Base-by-base conservation (phyloP, 2,888 invertebrate genomes). In the Tenthredo distinguenda region DNA sequence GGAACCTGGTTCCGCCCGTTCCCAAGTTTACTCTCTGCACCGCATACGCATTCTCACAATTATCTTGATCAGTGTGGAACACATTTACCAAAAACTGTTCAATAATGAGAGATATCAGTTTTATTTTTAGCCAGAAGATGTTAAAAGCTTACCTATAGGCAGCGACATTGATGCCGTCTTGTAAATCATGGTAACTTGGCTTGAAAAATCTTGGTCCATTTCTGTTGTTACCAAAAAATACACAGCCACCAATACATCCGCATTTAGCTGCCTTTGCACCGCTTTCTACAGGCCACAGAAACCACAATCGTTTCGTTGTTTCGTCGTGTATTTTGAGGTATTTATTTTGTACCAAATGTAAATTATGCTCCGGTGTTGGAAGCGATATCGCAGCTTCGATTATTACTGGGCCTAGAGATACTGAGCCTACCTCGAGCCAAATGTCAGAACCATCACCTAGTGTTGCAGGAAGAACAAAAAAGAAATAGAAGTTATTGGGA, bases 221-320 rank as follows among this genome's bases (percentile, higher is more conserved):
- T 91, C 96, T 96, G 93, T 99, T 99, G 84, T 96, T 96, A 2
- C 99, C 99, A 92, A 99, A 99, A 94, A 99, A 99, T 15, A 95
- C 95, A 91, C 99, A 99, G 0, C 99, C 99, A 2, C 99, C 99
- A 47, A 97, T 97, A 93, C 99, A 99, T 0, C 99, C 99, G 92
- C 99, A 99, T 89, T 97, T 97, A 0, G 96, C 94, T 86, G 95
- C 95, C 88, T 96, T 96, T 2, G 95, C 95, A 81, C 92, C 93
- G 74, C 94, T 93, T 88, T 97, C 96, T 26, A 95, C 94, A 0
- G 97, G 96, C 99, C 99, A 99, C 40, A 99, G 94, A 92, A 99
- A 99, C 98, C 98, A 99, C 55, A 99, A 94, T 85, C 99, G 95
- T 91, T 97, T 98, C 0, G 96, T 96, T 88, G 96, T 96, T 34